A percentile compares a stretch with the other conserved stretches of the same genome.
phyloP scores from a whole-genome alignment of 2,888 invertebrate species.

The Steinernema scapterisci region DNA sequence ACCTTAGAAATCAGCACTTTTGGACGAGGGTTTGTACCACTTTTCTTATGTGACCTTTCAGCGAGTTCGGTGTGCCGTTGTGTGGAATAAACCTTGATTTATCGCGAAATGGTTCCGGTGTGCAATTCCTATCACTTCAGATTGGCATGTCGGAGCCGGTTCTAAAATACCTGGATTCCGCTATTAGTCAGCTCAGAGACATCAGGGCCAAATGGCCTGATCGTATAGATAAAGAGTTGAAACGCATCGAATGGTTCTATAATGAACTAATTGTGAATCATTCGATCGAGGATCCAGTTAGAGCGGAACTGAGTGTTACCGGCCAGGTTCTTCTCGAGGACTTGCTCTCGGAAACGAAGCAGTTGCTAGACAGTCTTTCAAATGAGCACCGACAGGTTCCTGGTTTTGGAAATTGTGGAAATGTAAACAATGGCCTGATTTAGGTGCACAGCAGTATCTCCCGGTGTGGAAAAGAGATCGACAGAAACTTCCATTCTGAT shows the following conservation, averaged over 20 bases:
- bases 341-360: constrained; percentile 37
- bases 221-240: constrained; percentile 3
- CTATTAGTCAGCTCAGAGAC: constrained; percentile 7
- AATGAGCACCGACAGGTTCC: constrained; percentile 22
- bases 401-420: not conserved
- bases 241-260: not conserved
- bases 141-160: constrained; percentile 15
- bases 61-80: not conserved
- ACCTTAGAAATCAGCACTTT: not conserved
- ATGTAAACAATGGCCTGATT: constrained; percentile 73
- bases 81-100: not conserved
- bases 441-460: constrained; percentile 80
- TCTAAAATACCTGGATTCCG: constrained; percentile 23
- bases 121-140: not conserved
- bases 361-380: constrained; percentile 13
- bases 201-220: constrained; percentile 13
- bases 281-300: not conserved
- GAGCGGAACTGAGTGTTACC: constrained; percentile 44
- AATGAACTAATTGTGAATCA: not conserved
- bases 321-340: constrained; percentile 51
- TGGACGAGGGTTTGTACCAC: not conserved
- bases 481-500: constrained; percentile 69
- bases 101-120: too few species aligned
- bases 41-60: not conserved
- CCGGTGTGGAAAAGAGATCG: constrained; percentile 93